Conservation (phyloP, 2,797 vertebrate species). For the Graptemys geographica region DNA sequence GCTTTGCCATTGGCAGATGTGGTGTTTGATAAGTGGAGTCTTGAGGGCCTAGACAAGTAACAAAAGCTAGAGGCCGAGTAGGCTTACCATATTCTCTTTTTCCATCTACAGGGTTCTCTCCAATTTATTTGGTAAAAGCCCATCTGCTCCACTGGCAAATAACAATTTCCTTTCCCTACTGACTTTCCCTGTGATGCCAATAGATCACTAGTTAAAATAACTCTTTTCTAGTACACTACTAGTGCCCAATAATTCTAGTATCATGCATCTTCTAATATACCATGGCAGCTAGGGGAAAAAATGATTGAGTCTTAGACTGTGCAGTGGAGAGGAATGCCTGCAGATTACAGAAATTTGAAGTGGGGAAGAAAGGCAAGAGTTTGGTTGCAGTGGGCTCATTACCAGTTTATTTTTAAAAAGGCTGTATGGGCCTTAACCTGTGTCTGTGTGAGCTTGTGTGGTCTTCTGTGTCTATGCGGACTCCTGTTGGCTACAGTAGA, state of each 20-base stretch:
- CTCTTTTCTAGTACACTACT: background rate
- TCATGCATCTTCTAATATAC: background rate
- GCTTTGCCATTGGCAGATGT: slow-evolving; percentile 5
- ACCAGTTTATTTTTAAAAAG: background rate
- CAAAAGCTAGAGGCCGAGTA: background rate
- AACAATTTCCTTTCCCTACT: background rate
- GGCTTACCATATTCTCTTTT: background rate
- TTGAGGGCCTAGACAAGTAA: background rate
- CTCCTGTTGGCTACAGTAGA: background rate
- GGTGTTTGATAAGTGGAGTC: background rate
- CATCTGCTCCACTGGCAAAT: background rate
- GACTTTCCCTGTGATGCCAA: background rate
- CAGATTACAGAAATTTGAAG: background rate
- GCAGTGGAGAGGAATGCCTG: background rate
- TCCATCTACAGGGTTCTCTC: background rate
- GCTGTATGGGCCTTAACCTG: background rate
- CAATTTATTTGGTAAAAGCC: background rate
- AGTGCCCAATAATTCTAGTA: background rate
- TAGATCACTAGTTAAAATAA: background rate
- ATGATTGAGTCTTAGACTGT: background rate
- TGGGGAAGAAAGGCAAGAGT: background rate
- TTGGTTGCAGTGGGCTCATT: background rate
- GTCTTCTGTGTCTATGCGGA: background rate
- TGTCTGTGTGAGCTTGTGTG: background rate
- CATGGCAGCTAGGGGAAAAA: background rate